phyloP scores from a whole-genome alignment of 2,113 vertebrate species.

The Odontophorus gujanensis region DNA sequence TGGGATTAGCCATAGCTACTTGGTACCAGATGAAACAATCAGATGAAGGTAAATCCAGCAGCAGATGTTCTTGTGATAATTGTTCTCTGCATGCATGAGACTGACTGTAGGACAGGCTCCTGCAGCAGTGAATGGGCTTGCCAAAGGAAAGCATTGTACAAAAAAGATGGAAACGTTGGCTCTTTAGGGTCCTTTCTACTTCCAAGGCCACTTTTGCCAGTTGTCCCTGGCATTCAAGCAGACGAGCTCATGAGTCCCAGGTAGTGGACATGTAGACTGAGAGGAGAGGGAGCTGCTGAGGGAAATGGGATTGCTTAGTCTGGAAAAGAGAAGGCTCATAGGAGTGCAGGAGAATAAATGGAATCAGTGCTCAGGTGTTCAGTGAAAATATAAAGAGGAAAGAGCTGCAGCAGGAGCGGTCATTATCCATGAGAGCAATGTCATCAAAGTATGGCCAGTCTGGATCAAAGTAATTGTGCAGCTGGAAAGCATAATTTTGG shows the following conservation, averaged over 20 bases:
- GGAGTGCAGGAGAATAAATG: not conserved
- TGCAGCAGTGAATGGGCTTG: not conserved
- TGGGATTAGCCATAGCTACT: not conserved
- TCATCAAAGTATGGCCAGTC: not conserved
- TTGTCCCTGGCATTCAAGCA: not conserved
- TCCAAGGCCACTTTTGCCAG: not conserved
- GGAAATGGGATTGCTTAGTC: too few relatives aligned
- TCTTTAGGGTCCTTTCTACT: not conserved
- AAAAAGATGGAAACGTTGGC: not conserved
- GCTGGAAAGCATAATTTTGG: not conserved
- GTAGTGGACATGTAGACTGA: not conserved
- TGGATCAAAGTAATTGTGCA: not conserved
- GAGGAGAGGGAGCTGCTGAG: too few relatives aligned
- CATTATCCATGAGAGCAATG: not conserved
- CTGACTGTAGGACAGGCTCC: not conserved
- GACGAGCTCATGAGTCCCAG: not conserved
- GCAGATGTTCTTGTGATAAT: fast-evolving
- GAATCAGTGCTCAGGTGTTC: not conserved
- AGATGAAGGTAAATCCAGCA: not conserved
- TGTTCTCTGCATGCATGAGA: not conserved
- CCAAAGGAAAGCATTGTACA: not conserved
- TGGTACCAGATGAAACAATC: not conserved
- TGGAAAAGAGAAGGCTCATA: too few relatives aligned
- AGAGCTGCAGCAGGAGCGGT: not conserved
- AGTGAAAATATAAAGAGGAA: not conserved